Evolutionary conservation across 2,113 vertebrate species (phyloP).

Genomic region (Oryzias celebensis): DNA sequence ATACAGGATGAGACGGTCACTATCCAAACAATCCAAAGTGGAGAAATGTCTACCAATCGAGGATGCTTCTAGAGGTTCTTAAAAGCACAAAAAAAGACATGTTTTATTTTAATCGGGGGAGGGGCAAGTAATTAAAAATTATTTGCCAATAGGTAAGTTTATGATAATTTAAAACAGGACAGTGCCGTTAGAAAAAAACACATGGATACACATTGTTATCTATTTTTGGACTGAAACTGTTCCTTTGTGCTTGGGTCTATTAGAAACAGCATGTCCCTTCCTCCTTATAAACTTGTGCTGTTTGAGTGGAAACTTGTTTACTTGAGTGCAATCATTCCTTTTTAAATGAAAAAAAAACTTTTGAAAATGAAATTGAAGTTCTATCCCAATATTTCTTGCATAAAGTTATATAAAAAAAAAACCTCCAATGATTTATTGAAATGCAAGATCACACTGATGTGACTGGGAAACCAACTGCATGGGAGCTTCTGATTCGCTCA

Average conservation of each 20-base stretch:
- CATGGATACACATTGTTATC: not conserved
- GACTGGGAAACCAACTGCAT: conserved; percentile 25
- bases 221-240: conserved; percentile 1
- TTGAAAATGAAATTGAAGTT: conserved; percentile 16
- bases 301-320: conserved; percentile 23
- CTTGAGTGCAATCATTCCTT: conserved; percentile 3
- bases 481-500: conserved; percentile 12
- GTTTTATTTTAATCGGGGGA: too few species aligned
- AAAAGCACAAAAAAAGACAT: too few species aligned
- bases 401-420: not conserved
- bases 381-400: conserved; percentile 4
- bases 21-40: not conserved
- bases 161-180: too few species aligned
- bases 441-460: conserved; percentile 32
- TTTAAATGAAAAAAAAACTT: conserved; percentile 6
- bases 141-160: too few species aligned
- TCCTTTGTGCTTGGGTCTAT: conserved; percentile 11
- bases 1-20: not conserved
- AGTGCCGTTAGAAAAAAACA: too few species aligned
- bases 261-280: not conserved
- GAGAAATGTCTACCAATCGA: not conserved
- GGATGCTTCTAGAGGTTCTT: not conserved
- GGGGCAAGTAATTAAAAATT: too few species aligned
- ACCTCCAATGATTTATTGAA: conserved; percentile 16
- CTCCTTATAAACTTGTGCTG: not conserved